phyloP scores from a whole-genome alignment of 53 echinoderm and acorn worm genomes.

The Holothuria scabra region DNA sequence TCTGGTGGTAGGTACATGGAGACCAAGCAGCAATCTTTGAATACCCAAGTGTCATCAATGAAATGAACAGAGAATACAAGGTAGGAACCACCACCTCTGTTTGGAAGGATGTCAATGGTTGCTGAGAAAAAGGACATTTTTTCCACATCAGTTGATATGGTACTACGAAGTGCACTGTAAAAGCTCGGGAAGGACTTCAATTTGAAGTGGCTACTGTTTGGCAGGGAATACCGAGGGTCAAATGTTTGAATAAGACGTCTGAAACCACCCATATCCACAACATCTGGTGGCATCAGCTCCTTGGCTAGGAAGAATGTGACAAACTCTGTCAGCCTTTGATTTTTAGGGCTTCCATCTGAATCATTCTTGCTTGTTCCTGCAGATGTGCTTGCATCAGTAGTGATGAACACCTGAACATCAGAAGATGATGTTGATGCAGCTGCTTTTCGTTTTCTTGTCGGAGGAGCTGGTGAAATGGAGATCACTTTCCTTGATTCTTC shows the following conservation, averaged over 20 bases:
- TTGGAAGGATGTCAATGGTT: background rate
- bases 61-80: slow-evolving; percentile 46
- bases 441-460: background rate
- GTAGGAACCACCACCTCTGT: background rate
- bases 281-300: slow-evolving; percentile 42
- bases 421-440: background rate
- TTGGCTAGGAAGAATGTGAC: slow-evolving; percentile 44
- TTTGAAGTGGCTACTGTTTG: slow-evolving; percentile 13
- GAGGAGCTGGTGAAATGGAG: slow-evolving; percentile 10
- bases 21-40: slow-evolving; percentile 17
- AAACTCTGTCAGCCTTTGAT: slow-evolving; percentile 39
- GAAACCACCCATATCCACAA: slow-evolving; percentile 32
- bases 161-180: slow-evolving; percentile 13
- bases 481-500: slow-evolving; percentile 12
- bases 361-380: background rate
- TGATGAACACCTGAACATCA: background rate
- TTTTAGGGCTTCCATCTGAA: background rate
- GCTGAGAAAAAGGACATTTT: slow-evolving; percentile 39
- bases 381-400: background rate
- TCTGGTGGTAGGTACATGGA: slow-evolving; percentile 30
- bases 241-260: slow-evolving; percentile 34
- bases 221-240: slow-evolving; percentile 41
- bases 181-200: slow-evolving; percentile 23
- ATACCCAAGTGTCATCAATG: slow-evolving; percentile 20
- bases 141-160: slow-evolving; percentile 26